These are phyloP conservation scores for Pimpla rufipes DNA, from an alignment of 2,888 invertebrate species.

Conservation along the genomic window DNA sequence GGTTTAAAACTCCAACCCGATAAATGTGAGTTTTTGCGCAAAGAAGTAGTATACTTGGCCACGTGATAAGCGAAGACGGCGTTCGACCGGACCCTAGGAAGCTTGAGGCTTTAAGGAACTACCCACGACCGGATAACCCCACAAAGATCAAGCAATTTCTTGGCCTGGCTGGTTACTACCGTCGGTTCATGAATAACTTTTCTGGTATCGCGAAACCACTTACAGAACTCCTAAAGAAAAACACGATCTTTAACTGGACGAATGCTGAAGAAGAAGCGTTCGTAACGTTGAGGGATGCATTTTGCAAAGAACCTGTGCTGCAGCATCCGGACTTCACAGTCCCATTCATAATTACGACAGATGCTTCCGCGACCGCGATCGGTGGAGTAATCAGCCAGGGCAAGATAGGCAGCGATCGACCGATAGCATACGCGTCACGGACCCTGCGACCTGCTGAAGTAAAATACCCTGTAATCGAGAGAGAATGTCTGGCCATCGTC, in stretches of 20 bases:
- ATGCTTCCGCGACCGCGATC: slow-evolving; percentile 54
- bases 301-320: slow-evolving; percentile 60
- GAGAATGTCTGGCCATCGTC: slow-evolving; percentile 58
- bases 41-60: slow-evolving; percentile 33
- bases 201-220: slow-evolving; percentile 43
- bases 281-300: slow-evolving; percentile 31
- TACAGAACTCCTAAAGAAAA: no score
- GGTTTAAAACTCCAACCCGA: slow-evolving; percentile 23
- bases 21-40: slow-evolving; percentile 36
- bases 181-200: slow-evolving; percentile 55
- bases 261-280: slow-evolving; percentile 50
- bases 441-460: slow-evolving; percentile 48
- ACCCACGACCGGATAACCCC: no score
- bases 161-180: slow-evolving; percentile 45
- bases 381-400: slow-evolving; percentile 55
- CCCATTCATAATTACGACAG: slow-evolving; percentile 64
- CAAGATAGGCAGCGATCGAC: slow-evolving; percentile 47
- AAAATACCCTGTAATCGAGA: slow-evolving; percentile 59
- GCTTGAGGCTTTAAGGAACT: neutral
- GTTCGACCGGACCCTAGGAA: slow-evolving; percentile 23
- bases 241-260: slow-evolving; percentile 24
- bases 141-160: no score
- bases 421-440: slow-evolving; percentile 58
- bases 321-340: slow-evolving; percentile 62
- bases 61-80: slow-evolving; percentile 19